Evolutionary conservation across 2,113 vertebrate species (phyloP), one percentile per base, ranked within the genome.

Genomic region (Syrrhaptes paradoxus): DNA sequence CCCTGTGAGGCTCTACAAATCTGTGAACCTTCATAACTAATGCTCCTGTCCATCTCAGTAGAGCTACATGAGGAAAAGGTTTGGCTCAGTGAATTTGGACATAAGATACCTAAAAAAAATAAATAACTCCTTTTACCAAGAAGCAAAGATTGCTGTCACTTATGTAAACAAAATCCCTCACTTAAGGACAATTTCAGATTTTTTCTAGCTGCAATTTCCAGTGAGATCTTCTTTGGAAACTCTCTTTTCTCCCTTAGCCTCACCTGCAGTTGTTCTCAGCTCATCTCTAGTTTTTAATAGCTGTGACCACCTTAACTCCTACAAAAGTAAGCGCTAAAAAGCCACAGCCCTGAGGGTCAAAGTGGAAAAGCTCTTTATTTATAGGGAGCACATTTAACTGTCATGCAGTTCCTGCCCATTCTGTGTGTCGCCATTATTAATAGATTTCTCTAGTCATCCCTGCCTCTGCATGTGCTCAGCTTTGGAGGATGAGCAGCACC

Each of bases 341-440:
- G 80, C 90, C 77, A 74, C 65, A 87, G 91, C 87, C 90, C 88
- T 79, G 51, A 75, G 67, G 89, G 88, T 95, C 96, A 93, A 89
- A 96, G 75, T n/a, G 85, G 91, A 94, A 94, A 93, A 41, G 82
- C 43, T 93, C 52, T 79, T 54, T 70, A 92, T 92, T 96, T 92
- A 94, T 95, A 75, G 81, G 90, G 92, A 94, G 93, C 92, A 95
- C 88, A 93, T 97, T 95, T 93, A 96, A 94, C 84, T 88, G 84
- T 72, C 93, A 72, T 36, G 57, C 87, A 93, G 91, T 85, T 96
- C 90, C 95, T 96, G 92, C 62, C 65, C 85, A 28, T 89, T 93
- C 93, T 95, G 67, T 61, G 78, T 91, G 72, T 85, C 85, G 58
- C 67, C 36, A 5, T 96, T 96, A 94, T 96, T 89, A 89, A 97